These are phyloP conservation scores for Caradrina kadenii DNA, from an alignment of 2,888 invertebrate species.

Conservation along the genomic window DNA sequence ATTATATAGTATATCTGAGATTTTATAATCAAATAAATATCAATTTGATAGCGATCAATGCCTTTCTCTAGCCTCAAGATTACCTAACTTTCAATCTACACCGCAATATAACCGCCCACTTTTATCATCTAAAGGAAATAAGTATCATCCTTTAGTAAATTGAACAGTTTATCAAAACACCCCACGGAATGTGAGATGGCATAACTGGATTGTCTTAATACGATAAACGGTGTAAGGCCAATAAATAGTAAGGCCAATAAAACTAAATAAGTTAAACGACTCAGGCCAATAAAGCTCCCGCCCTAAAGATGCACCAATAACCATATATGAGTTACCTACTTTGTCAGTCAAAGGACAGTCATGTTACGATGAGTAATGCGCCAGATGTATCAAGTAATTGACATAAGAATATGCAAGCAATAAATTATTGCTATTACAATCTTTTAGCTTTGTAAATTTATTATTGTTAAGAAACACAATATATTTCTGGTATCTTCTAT, in stretches of 20 bases:
- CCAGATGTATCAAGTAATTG: constrained; percentile 76
- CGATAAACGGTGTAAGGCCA: constrained; percentile 85
- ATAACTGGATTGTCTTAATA: constrained; percentile 83
- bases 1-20: constrained; percentile 22
- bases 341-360: constrained; percentile 45
- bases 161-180: constrained; percentile 82
- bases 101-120: constrained; percentile 40
- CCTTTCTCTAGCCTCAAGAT: constrained; percentile 43
- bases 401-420: constrained; percentile 73
- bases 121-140: constrained; percentile 59
- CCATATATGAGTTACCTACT: constrained; percentile 71
- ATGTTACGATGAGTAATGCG: constrained; percentile 75
- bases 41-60: constrained; percentile 32
- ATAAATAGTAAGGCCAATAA: constrained; percentile 86
- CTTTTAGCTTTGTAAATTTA: constrained; percentile 65
- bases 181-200: constrained; percentile 78
- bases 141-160: constrained; percentile 75
- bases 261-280: constrained; percentile 88
- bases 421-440: constrained; percentile 74
- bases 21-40: constrained; percentile 31
- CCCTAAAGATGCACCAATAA: constrained; percentile 74
- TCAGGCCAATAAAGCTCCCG: constrained; percentile 80
- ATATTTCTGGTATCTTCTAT: constrained; percentile 61
- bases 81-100: constrained; percentile 54
- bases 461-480: constrained; percentile 63